These are phyloP conservation scores for Heterohyrax brucei DNA, from an alignment of 2,797 vertebrate genomes.

Conservation along the genomic window DNA sequence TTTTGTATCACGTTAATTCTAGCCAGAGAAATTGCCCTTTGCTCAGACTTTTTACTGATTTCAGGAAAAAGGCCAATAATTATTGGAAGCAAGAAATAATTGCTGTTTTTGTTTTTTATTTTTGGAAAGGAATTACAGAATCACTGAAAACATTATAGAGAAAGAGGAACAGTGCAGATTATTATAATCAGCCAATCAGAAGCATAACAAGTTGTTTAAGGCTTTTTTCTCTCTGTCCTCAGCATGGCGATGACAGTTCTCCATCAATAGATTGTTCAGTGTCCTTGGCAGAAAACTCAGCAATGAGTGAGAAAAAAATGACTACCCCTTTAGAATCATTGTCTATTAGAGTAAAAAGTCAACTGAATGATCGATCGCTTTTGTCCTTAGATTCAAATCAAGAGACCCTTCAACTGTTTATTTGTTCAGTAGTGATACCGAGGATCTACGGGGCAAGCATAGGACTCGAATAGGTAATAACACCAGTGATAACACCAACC, in stretches of 20 bases:
- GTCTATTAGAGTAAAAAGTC: not conserved
- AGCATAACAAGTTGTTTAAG: conserved; percentile 36
- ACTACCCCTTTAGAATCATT: not conserved
- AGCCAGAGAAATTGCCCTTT: conserved; percentile 78
- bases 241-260: not conserved
- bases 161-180: conserved; percentile 58
- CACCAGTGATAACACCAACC: not conserved
- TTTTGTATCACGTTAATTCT: conserved; percentile 60
- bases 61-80: conserved; percentile 74
- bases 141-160: conserved; percentile 67
- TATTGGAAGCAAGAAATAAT: conserved; percentile 79
- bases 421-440: not conserved
- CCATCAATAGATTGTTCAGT: not conserved
- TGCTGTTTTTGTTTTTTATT: conserved; percentile 77
- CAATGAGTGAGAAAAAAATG: not conserved
- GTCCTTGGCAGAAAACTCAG: not conserved
- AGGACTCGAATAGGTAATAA: not conserved
- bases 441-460: not conserved
- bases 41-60: conserved; percentile 72
- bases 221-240: not conserved
- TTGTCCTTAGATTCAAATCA: not conserved
- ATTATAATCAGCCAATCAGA: conserved; percentile 73
- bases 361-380: not conserved
- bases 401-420: not conserved
- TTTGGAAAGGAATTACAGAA: conserved; percentile 68